Percentiles rank a stretch among this genome's conserved stretches.
Conservation (phyloP, 2,113 vertebrate species). For the Poicephalus gulielmi region DNA sequence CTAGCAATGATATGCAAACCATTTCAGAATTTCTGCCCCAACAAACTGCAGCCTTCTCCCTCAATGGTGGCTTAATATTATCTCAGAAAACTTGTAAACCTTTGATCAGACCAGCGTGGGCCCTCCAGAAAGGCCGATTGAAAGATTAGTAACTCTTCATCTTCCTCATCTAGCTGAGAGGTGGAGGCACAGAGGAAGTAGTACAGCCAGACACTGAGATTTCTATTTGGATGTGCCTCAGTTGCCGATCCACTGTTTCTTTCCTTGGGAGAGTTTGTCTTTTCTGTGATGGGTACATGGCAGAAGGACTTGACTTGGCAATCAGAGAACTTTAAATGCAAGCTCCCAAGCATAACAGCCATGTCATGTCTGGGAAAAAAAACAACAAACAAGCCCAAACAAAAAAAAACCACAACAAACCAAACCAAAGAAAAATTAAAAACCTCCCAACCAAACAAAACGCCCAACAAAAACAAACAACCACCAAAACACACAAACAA, state of each 20-base stretch:
- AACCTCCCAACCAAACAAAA: too few relatives aligned
- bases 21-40: not conserved
- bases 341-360: not conserved
- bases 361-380: rapidly evolving
- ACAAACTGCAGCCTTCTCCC: not conserved
- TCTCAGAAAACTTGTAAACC: not conserved
- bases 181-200: not conserved
- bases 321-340: not conserved
- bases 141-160: not conserved
- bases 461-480: too few relatives aligned
- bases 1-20: not conserved
- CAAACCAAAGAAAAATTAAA: too few relatives aligned
- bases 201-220: not conserved
- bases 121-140: not conserved
- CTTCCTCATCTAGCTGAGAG: not conserved
- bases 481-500: not conserved
- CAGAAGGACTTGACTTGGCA: not conserved
- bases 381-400: not conserved
- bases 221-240: not conserved
- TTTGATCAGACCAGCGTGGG: not conserved
- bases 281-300: not conserved
- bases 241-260: not conserved
- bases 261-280: not conserved
- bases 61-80: not conserved
- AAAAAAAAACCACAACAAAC: not conserved